Percentiles rank a stretch among this genome's conserved stretches.
Evolutionary conservation across 2,113 vertebrate species (phyloP).

Genomic region (Paraplagusia blochii): DNA sequence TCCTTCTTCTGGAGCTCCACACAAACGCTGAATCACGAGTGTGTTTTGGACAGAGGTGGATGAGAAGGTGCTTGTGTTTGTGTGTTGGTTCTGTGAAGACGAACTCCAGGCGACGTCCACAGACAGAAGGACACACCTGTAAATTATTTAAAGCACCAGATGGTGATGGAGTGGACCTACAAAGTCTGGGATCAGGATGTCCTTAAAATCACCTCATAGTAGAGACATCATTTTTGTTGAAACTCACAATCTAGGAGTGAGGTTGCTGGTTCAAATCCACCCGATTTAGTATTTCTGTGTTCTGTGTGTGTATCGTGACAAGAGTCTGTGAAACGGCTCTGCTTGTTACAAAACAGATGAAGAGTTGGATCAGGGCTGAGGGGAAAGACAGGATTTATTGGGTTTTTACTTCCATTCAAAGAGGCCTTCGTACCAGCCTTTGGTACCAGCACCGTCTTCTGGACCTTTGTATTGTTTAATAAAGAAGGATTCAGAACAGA

Average conservation of each 20-base stretch:
- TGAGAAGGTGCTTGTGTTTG: constrained; percentile 38
- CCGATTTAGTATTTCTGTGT: no score
- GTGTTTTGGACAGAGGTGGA: constrained; percentile 24
- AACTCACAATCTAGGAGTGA: no score
- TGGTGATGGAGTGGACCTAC: constrained; percentile 44
- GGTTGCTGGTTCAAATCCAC: no score
- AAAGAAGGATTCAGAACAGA: no score
- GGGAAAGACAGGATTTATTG: constrained; percentile 58
- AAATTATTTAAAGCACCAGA: constrained; percentile 68
- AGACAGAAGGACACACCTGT: constrained; percentile 52
- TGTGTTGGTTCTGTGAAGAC: constrained; percentile 20
- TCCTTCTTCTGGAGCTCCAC: constrained; percentile 8
- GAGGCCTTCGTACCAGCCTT: constrained; percentile 3
- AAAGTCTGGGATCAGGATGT: no score
- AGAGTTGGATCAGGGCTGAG: constrained; percentile 65
- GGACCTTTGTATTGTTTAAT: no score
- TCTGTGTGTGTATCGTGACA: constrained; percentile 37
- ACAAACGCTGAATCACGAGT: constrained; percentile 18
- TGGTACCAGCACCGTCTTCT: constrained; percentile 25
- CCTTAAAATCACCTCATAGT: no score
- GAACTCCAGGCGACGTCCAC: constrained; percentile 17
- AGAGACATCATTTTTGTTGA: no score
- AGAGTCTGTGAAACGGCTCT: constrained; percentile 67
- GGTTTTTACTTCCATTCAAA: constrained; percentile 62
- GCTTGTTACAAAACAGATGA: constrained; percentile 70